A percentile compares a stretch with the other conserved stretches of the same genome.
Conservation (phyloP, 2,797 vertebrate species). For the Falco cherrug region DNA sequence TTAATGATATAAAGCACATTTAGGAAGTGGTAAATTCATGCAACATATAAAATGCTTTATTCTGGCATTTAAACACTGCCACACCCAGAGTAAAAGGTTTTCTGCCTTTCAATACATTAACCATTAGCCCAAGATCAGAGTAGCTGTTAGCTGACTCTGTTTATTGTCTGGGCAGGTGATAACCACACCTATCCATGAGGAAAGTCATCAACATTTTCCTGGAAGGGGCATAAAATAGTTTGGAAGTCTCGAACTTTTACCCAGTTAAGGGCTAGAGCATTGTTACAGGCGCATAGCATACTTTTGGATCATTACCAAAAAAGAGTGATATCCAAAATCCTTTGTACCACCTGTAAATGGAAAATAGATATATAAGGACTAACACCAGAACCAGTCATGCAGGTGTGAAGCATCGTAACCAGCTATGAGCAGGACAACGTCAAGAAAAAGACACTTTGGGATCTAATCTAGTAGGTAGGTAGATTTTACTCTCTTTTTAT, state of each 20-base stretch:
- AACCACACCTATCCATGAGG: not conserved
- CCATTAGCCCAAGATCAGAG: not conserved
- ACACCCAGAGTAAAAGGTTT: not conserved
- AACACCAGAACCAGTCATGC: not conserved
- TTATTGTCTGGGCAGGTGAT: constrained; percentile 29
- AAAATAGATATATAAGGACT: not conserved
- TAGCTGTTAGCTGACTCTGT: not conserved
- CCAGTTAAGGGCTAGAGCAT: not conserved
- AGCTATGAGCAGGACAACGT: accelerated
- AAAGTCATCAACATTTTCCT: constrained; percentile 6
- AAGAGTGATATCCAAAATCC: accelerated
- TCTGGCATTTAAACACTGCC: not conserved
- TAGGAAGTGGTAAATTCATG: not conserved
- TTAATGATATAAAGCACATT: not conserved
- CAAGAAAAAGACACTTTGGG: not conserved
- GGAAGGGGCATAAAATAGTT: not conserved
- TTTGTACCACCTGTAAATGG: not conserved
- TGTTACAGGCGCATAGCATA: not conserved
- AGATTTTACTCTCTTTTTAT: not conserved
- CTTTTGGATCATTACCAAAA: not conserved
- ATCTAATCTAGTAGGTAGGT: not conserved
- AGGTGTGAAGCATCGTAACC: not conserved
- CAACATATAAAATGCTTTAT: not conserved
- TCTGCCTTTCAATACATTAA: not conserved
- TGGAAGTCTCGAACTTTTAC: not conserved